Base-by-base conservation (phyloP, 2,888 invertebrate genomes). In the Aphelenchoides bicaudatus region DNA sequence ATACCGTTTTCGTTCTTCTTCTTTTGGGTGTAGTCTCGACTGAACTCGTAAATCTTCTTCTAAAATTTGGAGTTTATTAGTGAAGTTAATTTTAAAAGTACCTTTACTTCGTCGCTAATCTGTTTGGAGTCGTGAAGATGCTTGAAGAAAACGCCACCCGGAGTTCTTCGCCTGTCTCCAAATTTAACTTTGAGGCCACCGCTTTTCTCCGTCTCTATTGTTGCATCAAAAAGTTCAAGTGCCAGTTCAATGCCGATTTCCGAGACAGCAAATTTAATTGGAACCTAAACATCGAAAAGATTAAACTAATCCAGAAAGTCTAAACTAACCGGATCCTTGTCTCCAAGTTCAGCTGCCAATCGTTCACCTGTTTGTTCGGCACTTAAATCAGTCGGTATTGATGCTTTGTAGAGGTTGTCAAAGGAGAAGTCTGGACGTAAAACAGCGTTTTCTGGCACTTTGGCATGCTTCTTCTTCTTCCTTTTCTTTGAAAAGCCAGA, bases 81-180 rank as follows among this genome's bases (percentile, higher is more conserved):
- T n/a, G n/a, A n/a, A n/a, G n/a, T n/a, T n/a, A n/a, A n/a, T n/a
- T n/a, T n/a, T n/a, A n/a, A n/a, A n/a, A n/a, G n/a, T n/a, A n/a
- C n/a, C n/a, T n/a, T n/a, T n/a, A n/a, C n/a, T n/a, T n/a, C n/a
- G n/a, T n/a, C n/a, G n/a, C n/a, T n/a, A n/a, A n/a, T n/a, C n/a
- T n/a, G n/a, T n/a, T n/a, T n/a, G n/a, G n/a, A n/a, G n/a, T n/a
- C n/a, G 43, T 25, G 43, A 19, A 58, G 61, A 16, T 46, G 31
- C 38, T 61, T 39, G 28, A 76, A 67, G 61, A 69, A 76, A n/a
- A 75, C 72, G 5, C 75, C 75, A 21, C 75, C 75, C n/a, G 75
- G 71, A 28, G 75, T 73, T 38, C 66, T 57, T 5, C 66, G 67
- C 39, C 59, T 70, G 60, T 34, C 25, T 27, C 56, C 29, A 25